Evolutionary conservation across 1,140 invertebrate genomes (phyloP), one percentile per base, ranked within the genome.

Genomic region (Lepidotrigona ventralis): DNA sequence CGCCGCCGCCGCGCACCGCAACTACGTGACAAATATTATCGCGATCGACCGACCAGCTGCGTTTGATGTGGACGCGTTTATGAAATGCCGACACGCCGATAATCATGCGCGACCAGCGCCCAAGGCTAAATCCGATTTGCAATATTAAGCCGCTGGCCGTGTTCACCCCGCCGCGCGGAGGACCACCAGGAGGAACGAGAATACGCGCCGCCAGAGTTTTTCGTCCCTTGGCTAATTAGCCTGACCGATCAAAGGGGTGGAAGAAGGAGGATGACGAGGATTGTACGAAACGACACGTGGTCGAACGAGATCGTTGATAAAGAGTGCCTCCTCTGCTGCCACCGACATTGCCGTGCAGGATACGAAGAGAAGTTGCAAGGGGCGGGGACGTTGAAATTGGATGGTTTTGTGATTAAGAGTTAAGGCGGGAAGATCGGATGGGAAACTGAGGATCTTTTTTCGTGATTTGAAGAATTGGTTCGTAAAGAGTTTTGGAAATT

Each of bases 11-110:
- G 81, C 85, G 87, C 85, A 88, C 87, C 88, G 85, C 88, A 89
- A 89, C 88, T 89, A 89, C 88, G 88, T 89, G 88, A 89, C 88
- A 89, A 89, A 88, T 89, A 89, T 89, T 89, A 89, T 89, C 87
- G 88, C 88, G 85, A 89, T 86, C 87, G 87, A 88, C 87, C 87
- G 77, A 88, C 76, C 81, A 79, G 88, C 88, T 85, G 85, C 88
- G 85, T 89, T 89, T 89, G 88, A 89, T 89, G 88, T 89, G 88
- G 88, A 89, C 87, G 88, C 88, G 88, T 89, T 89, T 89, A 89
- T 89, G 85, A 89, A 89, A 88, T 85, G 88, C 85, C 88, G 85
- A 89, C 88, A 89, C 88, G 88, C 82, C 88, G 85, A 89, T 89
- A 89, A 89, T 89, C 88, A 83, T 86, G 87, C 81, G 85, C 82